phyloP scores from a whole-genome alignment of 1,140 invertebrate genomes.

The Drosophila bifasciata region DNA sequence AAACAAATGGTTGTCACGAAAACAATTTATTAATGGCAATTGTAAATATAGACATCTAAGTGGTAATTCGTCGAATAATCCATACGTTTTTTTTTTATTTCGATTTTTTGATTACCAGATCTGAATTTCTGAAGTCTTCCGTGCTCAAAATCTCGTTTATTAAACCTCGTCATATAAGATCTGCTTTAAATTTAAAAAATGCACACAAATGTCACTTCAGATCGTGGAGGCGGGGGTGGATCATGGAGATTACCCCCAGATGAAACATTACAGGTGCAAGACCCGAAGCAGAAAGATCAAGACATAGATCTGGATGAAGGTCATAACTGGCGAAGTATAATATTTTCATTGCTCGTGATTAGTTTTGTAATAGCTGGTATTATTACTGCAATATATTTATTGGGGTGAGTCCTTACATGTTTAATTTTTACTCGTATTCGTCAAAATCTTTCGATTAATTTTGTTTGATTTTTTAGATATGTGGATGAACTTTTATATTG shows the following conservation, averaged over 20 bases:
- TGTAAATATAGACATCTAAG: too few relatives aligned
- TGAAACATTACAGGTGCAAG: slow-evolving; percentile 94
- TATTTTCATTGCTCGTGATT: slow-evolving; percentile 93
- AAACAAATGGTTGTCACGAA: too few relatives aligned
- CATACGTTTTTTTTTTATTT: too few relatives aligned
- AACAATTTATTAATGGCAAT: too few relatives aligned
- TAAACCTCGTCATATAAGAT: too few relatives aligned
- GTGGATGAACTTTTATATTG: slow-evolving; percentile 94
- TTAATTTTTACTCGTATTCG: neutral
- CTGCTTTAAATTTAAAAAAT: slow-evolving; percentile 83
- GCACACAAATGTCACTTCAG: slow-evolving; percentile 93
- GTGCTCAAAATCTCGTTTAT: too few relatives aligned
- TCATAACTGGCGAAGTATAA: slow-evolving; percentile 93
- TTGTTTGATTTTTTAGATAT: slow-evolving; percentile 85
- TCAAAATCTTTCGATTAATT: neutral
- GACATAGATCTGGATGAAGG: slow-evolving; percentile 88
- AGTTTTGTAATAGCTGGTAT: slow-evolving; percentile 93
- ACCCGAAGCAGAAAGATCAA: slow-evolving; percentile 91
- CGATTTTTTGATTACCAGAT: too few relatives aligned
- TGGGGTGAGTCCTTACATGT: slow-evolving; percentile 86
- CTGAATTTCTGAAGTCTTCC: too few relatives aligned
- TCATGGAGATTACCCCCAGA: slow-evolving; percentile 94
- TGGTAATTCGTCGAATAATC: too few relatives aligned
- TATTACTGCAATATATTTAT: slow-evolving; percentile 92
- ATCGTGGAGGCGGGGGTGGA: slow-evolving; percentile 88